Conservation (phyloP, 2,113 vertebrate species). For the Psittacus erithacus region DNA sequence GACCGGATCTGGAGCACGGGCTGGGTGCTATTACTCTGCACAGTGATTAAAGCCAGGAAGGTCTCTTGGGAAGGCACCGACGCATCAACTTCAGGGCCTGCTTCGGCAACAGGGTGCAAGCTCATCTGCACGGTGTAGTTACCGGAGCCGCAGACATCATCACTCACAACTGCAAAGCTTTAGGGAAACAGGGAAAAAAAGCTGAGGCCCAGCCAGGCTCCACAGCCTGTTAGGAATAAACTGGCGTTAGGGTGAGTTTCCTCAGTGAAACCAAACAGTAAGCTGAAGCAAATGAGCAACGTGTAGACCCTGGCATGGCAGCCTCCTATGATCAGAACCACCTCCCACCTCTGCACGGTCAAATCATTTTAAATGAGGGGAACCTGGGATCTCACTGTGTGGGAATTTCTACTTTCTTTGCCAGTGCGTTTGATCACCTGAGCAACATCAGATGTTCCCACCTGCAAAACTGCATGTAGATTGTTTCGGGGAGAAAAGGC, state of each 20-base stretch:
- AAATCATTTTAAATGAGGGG: background rate
- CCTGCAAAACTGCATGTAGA: background rate
- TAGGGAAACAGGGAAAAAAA: background rate
- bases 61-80: conserved; percentile 11
- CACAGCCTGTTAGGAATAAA: background rate
- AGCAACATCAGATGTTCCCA: background rate
- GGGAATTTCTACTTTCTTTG: background rate
- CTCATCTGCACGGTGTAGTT: conserved; percentile 79
- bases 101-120: conserved; percentile 33
- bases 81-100: background rate
- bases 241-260: background rate
- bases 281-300: background rate
- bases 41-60: conserved; percentile 64
- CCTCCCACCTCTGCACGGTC: background rate
- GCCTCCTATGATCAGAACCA: background rate
- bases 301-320: background rate
- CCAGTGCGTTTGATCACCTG: too few species aligned
- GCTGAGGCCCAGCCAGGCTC: background rate
- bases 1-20: conserved; percentile 70
- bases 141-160: conserved; percentile 72
- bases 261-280: background rate
- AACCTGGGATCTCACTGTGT: background rate
- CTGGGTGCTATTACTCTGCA: conserved; percentile 74
- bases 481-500: background rate
- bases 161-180: conserved; percentile 73